Conservation (phyloP, 2,797 vertebrate species). For the Lutjanus argentimaculatus region DNA sequence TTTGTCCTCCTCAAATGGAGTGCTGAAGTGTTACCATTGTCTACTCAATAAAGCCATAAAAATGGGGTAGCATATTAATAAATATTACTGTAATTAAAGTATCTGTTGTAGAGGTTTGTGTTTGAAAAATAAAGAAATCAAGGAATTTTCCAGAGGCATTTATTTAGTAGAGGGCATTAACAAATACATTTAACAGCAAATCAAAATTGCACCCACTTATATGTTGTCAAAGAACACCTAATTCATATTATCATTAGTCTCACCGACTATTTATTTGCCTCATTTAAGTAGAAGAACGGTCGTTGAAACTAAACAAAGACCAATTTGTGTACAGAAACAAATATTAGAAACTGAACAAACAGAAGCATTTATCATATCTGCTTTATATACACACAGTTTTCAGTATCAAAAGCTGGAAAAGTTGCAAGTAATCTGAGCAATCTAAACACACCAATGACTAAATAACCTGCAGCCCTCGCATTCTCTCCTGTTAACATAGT, state of each 20-base stretch:
- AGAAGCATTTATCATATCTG: background rate
- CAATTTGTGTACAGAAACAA: background rate
- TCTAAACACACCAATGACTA: background rate
- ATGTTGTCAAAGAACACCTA: accelerated
- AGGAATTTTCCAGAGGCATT: background rate
- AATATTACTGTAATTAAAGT: background rate
- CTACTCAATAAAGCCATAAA: background rate
- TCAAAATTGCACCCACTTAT: background rate
- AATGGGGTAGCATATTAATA: background rate
- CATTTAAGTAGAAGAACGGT: background rate
- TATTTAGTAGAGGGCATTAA: conserved; percentile 6
- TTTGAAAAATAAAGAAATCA: background rate
- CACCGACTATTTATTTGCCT: background rate
- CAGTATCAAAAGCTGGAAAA: background rate
- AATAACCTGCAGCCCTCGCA: background rate
- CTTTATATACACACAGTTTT: background rate
- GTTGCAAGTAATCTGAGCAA: background rate
- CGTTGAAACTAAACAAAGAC: background rate
- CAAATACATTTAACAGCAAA: background rate
- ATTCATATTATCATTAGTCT: too few relatives aligned
- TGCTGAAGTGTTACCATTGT: background rate
- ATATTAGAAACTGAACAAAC: background rate
- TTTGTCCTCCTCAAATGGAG: background rate
- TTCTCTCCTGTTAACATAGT: background rate
- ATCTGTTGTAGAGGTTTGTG: background rate